These are phyloP conservation scores for Sinonovacula constricta DNA, from an alignment of 1,140 invertebrate genomes.

Conservation along the genomic window DNA sequence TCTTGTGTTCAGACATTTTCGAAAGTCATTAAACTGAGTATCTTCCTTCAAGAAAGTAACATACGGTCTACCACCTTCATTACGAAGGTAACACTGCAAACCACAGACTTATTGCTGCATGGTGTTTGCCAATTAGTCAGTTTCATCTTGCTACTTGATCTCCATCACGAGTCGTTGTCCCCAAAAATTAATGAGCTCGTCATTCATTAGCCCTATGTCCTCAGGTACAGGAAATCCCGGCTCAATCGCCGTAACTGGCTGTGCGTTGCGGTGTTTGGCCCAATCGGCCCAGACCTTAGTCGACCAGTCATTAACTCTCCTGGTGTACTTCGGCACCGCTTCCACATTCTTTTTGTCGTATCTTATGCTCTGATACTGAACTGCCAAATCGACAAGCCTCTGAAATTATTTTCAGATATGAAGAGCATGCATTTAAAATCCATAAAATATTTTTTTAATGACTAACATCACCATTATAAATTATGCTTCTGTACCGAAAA, in stretches of 20 bases:
- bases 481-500: too few relatives aligned
- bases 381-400: too few relatives aligned
- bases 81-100: not conserved
- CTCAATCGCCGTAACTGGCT: not conserved
- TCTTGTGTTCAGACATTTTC: not conserved
- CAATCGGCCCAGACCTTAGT: not conserved
- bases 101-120: too few relatives aligned
- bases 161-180: slow-evolving; percentile 2
- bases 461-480: too few relatives aligned
- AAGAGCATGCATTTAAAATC: too few relatives aligned
- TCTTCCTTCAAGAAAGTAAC: not conserved
- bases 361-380: not conserved
- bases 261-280: not conserved
- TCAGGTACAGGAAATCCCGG: not conserved
- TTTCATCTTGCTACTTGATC: not conserved
- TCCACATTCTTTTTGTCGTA: not conserved
- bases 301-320: not conserved
- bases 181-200: not conserved
- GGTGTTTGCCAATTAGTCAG: not conserved
- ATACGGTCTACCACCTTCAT: not conserved
- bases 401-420: too few relatives aligned
- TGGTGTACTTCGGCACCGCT: slow-evolving; percentile 1
- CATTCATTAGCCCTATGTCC: not conserved
- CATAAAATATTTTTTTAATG: too few relatives aligned
- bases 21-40: not conserved